Percentiles rank a stretch among this genome's conserved stretches.
Conservation (phyloP, 2,113 vertebrate genomes). For the Macrotus californicus region DNA sequence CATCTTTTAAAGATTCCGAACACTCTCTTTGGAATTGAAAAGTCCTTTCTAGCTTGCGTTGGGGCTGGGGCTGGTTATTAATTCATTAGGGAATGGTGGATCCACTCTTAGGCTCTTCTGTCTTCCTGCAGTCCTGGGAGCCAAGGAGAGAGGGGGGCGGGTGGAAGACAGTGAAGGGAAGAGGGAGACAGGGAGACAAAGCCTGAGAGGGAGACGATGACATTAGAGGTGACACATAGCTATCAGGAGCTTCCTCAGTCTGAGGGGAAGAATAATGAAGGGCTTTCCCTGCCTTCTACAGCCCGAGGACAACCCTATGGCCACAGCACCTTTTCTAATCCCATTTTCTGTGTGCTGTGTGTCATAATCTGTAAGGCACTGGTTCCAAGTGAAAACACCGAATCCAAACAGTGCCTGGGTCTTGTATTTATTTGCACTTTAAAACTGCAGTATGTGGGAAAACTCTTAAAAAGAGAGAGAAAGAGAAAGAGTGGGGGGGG, state of each 20-base stretch:
- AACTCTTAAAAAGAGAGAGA: constrained; percentile 22
- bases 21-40: constrained; percentile 34
- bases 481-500: not conserved
- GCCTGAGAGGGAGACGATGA: constrained; percentile 62
- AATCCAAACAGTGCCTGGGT: constrained; percentile 58
- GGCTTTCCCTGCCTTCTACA: constrained; percentile 66
- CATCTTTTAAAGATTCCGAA: constrained; percentile 37
- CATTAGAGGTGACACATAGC: constrained; percentile 74
- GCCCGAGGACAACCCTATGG: constrained; percentile 71
- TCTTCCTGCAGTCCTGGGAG: constrained; percentile 57
- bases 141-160: constrained; percentile 34
- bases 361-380: constrained; percentile 74
- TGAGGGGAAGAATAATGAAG: constrained; percentile 69
- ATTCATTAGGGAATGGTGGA: constrained; percentile 57
- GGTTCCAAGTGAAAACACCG: constrained; percentile 56
- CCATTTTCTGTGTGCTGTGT: constrained; percentile 71
- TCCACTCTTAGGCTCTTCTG: constrained; percentile 45
- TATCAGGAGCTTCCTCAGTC: constrained; percentile 56
- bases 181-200: constrained; percentile 69
- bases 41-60: constrained; percentile 25
- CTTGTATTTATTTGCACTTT: constrained; percentile 75
- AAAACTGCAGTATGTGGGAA: constrained; percentile 53
- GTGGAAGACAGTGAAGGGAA: constrained; percentile 56
- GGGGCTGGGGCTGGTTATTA: constrained; percentile 45
- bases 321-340: constrained; percentile 73